A percentile compares a stretch with the other conserved stretches of the same genome.
Evolutionary conservation across 2,888 invertebrate species (phyloP).

Genomic region (Drosophila limbata): DNA sequence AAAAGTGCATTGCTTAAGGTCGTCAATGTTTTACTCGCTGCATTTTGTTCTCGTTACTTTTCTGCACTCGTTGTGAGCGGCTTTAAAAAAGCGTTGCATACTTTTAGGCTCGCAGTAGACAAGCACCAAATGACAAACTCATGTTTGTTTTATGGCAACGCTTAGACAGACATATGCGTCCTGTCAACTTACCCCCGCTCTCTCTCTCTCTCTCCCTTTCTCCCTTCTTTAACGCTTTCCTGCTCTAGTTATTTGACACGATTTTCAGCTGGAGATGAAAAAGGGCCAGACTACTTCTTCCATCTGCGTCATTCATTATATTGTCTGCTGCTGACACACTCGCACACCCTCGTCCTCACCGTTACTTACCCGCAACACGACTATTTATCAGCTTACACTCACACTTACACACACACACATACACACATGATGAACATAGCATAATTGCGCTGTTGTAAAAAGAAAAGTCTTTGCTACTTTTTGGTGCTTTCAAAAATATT

Average conservation of each 20-base stretch:
- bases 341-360: constrained; percentile 7
- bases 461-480: constrained; percentile 61
- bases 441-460: constrained; percentile 58
- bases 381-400: constrained; percentile 45
- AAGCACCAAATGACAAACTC: constrained; percentile 74
- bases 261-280: constrained; percentile 55
- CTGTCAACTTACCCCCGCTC: constrained; percentile 21
- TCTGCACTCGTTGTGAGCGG: background rate
- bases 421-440: constrained; percentile 48
- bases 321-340: constrained; percentile 51
- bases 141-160: constrained; percentile 74
- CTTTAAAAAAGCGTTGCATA: constrained; percentile 24
- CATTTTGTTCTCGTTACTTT: background rate
- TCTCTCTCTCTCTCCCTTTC: background rate
- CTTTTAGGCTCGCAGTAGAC: constrained; percentile 17
- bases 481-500: constrained; percentile 53
- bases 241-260: constrained; percentile 78
- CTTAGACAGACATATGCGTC: constrained; percentile 66
- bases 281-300: constrained; percentile 51
- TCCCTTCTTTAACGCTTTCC: constrained; percentile 22
- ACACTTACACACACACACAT: constrained; percentile 9
- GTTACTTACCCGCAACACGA: constrained; percentile 1
- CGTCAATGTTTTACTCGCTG: background rate
- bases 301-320: constrained; percentile 69
- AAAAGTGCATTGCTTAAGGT: background rate